Base-by-base conservation (phyloP, 2,888 invertebrate species). In the Pomacea canaliculata region DNA sequence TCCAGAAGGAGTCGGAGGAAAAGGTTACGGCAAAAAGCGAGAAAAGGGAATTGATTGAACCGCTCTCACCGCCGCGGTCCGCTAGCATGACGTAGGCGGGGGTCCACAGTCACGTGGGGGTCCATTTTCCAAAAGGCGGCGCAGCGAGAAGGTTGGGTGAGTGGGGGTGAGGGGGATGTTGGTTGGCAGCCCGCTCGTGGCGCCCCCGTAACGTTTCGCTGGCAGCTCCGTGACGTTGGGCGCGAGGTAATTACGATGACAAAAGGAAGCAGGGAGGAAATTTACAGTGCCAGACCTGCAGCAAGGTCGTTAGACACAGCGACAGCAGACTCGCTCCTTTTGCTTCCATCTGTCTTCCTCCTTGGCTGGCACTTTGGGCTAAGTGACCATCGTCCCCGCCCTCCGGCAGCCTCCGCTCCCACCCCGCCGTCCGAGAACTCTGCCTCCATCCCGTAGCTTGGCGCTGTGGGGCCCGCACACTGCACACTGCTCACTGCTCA, bases 261-360 rank as follows among this genome's bases (percentile, higher is more conserved):
- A 60, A 71, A 62, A 62, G 71, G 59, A 71, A 59, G 60, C 59
- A 27, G 62, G 27, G 12, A 27, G 62, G 37, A 46, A 71, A 71
- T 71, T 71, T 71, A 71, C 59, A 27, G 71, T 18, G 37, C 13
- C 60, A 27, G 23, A 56, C 18, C 27, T 37, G 71, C 71, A 27
- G 71, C 46, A 59, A 60, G 71, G 59, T 71, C 71, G 71, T 71
- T 71, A 71, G 71, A 48, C 60, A 71, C 46, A 27, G 27, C 23
- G 68, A 46, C 59, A 62, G 48, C 62, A 46, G 46, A 60, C 13
- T 60, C 71, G 37, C 46, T 48, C 63, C n/a, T 37, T 62, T 48
- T 27, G 62, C 12, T 48, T 71, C 71, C 71, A 71, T 71, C 71
- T 71, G 71, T 72, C 72, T 65, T 72, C 37, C 10, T 72, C 65